Evolutionary conservation across 64 coral and sea anemone genomes (phyloP).

Genomic region (Cladopsammia gracilis): DNA sequence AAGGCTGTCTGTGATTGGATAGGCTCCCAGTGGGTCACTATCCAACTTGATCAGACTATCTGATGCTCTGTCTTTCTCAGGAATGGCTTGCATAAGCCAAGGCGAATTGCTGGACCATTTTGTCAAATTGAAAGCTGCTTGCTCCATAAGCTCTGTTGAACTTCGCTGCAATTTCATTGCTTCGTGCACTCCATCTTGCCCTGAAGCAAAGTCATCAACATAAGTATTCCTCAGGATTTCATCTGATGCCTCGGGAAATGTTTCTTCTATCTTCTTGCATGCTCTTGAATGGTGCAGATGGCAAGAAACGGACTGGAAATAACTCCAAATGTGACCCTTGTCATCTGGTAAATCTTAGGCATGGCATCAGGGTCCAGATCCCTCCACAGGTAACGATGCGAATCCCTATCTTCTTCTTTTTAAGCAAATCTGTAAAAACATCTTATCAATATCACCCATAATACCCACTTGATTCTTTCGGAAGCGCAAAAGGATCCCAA

Average conservation of each 20-base stretch:
- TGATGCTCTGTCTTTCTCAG: not conserved
- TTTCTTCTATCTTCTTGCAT: conserved; percentile 5
- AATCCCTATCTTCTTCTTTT: no score
- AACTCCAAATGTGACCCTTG: conserved; percentile 54
- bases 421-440: no score
- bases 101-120: conserved; percentile 32
- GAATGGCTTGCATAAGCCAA: not conserved
- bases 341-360: conserved; percentile 38
- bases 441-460: conserved; percentile 32
- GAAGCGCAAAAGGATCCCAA: conserved; percentile 17
- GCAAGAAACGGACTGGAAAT: conserved; percentile 23
- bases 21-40: not conserved
- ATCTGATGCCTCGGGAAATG: conserved; percentile 12
- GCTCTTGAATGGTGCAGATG: conserved; percentile 29
- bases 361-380: conserved; percentile 8
- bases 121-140: conserved; percentile 22
- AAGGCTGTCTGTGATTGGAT: not conserved
- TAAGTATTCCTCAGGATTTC: conserved; percentile 40
- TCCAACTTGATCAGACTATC: not conserved
- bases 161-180: not conserved
- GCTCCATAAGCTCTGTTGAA: not conserved
- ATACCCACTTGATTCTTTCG: not conserved
- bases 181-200: not conserved
- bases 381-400: conserved; percentile 46
- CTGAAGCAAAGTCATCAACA: conserved; percentile 34